phyloP scores from a whole-genome alignment of 2,113 vertebrate genomes.

The Nibea coibor region DNA sequence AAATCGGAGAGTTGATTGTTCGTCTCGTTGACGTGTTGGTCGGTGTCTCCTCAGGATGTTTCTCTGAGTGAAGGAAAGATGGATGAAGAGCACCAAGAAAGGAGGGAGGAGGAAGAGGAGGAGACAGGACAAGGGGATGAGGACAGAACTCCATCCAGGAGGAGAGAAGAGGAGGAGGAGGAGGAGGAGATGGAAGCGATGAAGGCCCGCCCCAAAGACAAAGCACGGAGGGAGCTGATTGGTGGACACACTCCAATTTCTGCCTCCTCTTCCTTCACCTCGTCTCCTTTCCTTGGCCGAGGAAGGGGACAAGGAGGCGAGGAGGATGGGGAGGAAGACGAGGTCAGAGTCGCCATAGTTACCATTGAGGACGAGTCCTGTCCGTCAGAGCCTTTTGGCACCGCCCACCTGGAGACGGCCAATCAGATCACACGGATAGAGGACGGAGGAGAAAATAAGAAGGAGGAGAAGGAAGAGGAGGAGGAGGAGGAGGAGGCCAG shows the following conservation, averaged over 20 bases:
- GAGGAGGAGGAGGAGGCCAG: not conserved
- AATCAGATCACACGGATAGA: not conserved
- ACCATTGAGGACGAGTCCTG: constrained; percentile 67
- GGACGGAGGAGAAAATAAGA: accelerated
- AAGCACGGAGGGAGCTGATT: not conserved
- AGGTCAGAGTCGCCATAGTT: constrained; percentile 55
- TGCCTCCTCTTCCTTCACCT: constrained; percentile 44
- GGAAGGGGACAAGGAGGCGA: not conserved
- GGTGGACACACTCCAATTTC: constrained; percentile 41
- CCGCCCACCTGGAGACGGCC: constrained; percentile 21
- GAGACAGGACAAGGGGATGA: too few relatives aligned
- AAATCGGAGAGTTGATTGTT: too few relatives aligned
- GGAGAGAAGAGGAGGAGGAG: not conserved
- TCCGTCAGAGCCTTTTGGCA: constrained; percentile 54
- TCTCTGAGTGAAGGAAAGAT: too few relatives aligned
- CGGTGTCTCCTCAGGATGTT: too few relatives aligned
- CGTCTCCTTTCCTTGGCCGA: constrained; percentile 43
- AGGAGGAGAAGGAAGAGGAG: not conserved
- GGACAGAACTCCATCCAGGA: not conserved
- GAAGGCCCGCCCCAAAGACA: not conserved
- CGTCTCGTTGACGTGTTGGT: too few relatives aligned
- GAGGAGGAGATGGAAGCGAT: not conserved
- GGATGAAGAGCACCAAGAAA: too few relatives aligned
- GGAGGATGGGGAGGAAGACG: constrained; percentile 47
- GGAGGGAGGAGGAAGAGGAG: too few relatives aligned